Evolutionary conservation across 2,113 vertebrate species (phyloP), one percentile per base, ranked within the genome.

Genomic region (Poeciliopsis turrubarensis): DNA sequence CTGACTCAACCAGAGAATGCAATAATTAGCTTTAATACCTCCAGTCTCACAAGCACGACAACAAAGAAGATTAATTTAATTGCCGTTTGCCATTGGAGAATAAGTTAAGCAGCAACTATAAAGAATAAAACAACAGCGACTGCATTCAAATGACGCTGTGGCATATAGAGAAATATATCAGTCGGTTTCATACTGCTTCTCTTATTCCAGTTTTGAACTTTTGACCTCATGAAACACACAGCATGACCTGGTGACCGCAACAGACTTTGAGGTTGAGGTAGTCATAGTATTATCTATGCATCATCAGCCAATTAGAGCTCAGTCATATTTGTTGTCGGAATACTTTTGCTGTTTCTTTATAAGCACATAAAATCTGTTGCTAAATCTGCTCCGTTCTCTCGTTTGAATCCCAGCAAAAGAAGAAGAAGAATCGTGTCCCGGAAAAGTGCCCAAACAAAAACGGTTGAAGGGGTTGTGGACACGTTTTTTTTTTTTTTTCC

Each of bases 11-110:
- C 68, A 77, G 25, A 63, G 37, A 6, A 27, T 31, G 37, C 37
- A 70, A 70, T 70, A 60, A 70, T 70, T 60, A 70, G 30, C 30
- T 60, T 30, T 60, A 70, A 57, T 34, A 31, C 68, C 31, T 57
- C 44, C 44, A 54, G 31, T 69, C 47, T 69, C 13, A 13, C n/a
- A 39, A 67, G 14, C 37, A 44, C 25, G 19, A 32, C 27, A 54
- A 54, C 30, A 25, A 19, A 44, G 26, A 67, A 26, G 9, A 10
- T 65, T 37, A 34, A 34, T 34, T 65, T 57, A 57, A 57, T 57
- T 57, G 7, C 32, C 26, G 11, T 65, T 26, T 17, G 12, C 37
- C 13, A 0, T 66, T 41, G 65, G 14, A 41, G 14, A n/a, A 39
- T 39, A n/a, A 11, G 11, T 34, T 41, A 34, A 5, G 32, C 10